These are phyloP conservation scores for Tinea trinotella DNA, from an alignment of 2,888 invertebrate species.

Conservation along the genomic window DNA sequence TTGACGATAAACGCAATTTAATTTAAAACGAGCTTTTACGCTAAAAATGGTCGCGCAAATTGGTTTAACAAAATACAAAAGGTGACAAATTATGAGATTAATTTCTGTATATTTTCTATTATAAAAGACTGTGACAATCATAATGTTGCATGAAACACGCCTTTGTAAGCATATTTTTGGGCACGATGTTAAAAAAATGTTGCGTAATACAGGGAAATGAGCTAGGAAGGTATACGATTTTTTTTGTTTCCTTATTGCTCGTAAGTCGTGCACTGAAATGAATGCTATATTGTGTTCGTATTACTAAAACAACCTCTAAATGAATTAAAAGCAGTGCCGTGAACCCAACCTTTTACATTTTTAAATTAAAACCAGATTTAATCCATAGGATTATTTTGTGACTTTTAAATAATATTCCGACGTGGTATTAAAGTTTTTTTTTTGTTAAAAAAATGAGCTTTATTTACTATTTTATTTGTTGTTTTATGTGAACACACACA, in stretches of 20 bases:
- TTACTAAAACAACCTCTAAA: too few species aligned
- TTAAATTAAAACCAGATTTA: neutral
- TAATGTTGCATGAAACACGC: neutral
- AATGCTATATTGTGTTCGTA: too few species aligned
- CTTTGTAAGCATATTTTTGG: neutral
- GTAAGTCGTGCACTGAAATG: too few species aligned
- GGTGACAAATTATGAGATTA: slow-evolving; percentile 2
- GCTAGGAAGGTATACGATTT: too few species aligned
- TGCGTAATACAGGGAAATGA: too few species aligned
- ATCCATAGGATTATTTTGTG: neutral
- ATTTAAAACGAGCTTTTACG: slow-evolving; percentile 1
- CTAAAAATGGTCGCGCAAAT: slow-evolving; percentile 1
- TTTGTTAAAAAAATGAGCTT: too few species aligned
- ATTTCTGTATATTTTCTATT: neutral
- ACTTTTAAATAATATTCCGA: neutral
- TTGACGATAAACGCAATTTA: slow-evolving; percentile 46
- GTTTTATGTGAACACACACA: too few species aligned
- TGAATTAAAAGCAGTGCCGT: neutral
- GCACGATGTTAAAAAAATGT: neutral
- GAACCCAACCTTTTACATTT: neutral
- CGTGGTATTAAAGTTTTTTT: too few species aligned
- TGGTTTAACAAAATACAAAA: neutral
- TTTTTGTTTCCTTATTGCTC: too few species aligned
- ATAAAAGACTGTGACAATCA: neutral
- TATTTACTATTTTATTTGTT: too few species aligned